phyloP scores from a whole-genome alignment of 2,888 invertebrate genomes.

The Volucella inflata region DNA sequence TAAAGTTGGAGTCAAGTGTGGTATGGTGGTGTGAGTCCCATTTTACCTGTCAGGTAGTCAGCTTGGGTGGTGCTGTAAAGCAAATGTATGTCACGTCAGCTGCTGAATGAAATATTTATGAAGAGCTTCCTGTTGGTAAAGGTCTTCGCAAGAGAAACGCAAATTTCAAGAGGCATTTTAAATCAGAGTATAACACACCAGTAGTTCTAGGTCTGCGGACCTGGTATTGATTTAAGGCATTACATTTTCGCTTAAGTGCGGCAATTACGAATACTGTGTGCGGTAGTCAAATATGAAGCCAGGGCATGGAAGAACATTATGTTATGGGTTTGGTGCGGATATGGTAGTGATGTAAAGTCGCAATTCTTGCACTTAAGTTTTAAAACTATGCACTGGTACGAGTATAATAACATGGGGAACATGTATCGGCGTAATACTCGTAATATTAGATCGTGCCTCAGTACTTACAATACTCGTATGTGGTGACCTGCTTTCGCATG shows the following conservation, averaged over 20 bases:
- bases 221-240: slow-evolving; percentile 67
- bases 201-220: background rate
- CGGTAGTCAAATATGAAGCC: slow-evolving; percentile 54
- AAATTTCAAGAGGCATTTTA: slow-evolving; percentile 70
- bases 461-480: no score
- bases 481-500: no score
- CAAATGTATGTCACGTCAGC: slow-evolving; percentile 56
- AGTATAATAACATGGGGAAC: no score
- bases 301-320: slow-evolving; percentile 24
- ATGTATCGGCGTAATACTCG: no score
- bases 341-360: no score
- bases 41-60: background rate
- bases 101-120: slow-evolving; percentile 60
- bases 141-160: slow-evolving; percentile 39
- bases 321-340: background rate
- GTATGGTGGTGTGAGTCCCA: slow-evolving; percentile 7
- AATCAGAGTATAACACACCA: slow-evolving; percentile 51
- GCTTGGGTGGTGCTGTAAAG: background rate
- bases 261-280: slow-evolving; percentile 59
- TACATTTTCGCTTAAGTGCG: slow-evolving; percentile 64
- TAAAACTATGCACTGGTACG: no score
- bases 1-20: background rate
- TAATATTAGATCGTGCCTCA: no score
- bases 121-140: slow-evolving; percentile 53
- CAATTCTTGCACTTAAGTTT: no score